These are phyloP conservation scores for Nymphicus hollandicus DNA, from an alignment of 2,113 vertebrate genomes.

Conservation along the genomic window DNA sequence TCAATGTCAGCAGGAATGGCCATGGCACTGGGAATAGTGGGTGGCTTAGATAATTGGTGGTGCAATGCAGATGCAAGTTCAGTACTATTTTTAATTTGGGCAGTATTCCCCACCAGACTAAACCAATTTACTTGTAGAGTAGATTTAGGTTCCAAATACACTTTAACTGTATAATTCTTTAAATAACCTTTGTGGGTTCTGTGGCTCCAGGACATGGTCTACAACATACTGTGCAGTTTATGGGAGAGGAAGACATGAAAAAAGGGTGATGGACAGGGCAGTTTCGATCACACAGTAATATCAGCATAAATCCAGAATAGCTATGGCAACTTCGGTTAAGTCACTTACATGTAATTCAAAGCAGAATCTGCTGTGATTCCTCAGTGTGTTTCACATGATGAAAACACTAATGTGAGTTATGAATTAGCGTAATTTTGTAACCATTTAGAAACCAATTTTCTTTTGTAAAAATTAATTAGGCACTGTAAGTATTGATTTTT, in stretches of 20 bases:
- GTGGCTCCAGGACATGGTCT: background rate
- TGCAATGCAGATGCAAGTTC: background rate
- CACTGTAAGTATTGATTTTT: background rate
- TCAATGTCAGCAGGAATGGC: background rate
- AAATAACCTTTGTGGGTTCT: background rate
- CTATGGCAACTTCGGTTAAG: background rate
- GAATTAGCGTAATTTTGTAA: background rate
- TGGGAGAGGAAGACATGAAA: background rate
- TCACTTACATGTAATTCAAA: background rate
- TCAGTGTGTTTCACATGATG: background rate
- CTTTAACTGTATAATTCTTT: background rate
- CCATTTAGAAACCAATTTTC: background rate
- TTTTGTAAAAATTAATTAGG: background rate
- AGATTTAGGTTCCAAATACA: background rate
- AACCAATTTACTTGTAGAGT: background rate
- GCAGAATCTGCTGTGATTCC: background rate
- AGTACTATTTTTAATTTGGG: conserved; percentile 14
- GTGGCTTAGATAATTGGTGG: background rate
- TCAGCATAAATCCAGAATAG: background rate
- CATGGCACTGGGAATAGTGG: conserved; percentile 1
- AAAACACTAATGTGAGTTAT: background rate
- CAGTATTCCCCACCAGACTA: background rate
- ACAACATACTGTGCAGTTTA: background rate
- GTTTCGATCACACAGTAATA: background rate
- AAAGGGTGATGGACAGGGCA: background rate